These are phyloP conservation scores for Himalopsyche phryganea DNA, from an alignment of 1,140 invertebrate species.

Conservation along the genomic window DNA sequence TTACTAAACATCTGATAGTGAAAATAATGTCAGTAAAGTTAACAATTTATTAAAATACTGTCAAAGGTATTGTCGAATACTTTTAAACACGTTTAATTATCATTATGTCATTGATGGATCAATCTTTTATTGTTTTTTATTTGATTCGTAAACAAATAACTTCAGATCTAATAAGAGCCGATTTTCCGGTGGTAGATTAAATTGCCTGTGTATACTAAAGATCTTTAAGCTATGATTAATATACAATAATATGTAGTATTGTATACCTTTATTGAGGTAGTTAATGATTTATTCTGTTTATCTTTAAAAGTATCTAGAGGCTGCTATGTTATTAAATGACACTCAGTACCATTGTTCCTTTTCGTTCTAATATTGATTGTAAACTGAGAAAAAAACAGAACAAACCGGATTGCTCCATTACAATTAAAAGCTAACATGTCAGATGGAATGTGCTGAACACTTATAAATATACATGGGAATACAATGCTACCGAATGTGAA, in stretches of 20 bases:
- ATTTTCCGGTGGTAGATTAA: conserved; percentile 8
- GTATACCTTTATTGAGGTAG: conserved; percentile 32
- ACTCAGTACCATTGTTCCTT: conserved; percentile 1
- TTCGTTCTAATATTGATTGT: background rate
- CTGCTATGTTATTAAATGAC: conserved; percentile 18
- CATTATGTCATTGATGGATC: conserved; percentile 16
- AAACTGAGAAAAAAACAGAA: background rate
- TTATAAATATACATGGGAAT: background rate
- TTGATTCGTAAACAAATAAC: conserved; percentile 2
- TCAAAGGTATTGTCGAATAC: background rate
- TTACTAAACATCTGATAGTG: background rate
- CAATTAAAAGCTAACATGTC: no score
- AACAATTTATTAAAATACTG: background rate
- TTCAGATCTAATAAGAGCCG: conserved; percentile 6
- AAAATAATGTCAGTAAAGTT: background rate
- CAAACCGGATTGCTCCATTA: background rate
- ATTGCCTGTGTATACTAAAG: conserved; percentile 31
- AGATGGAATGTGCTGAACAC: background rate
- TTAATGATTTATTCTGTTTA: conserved; percentile 24
- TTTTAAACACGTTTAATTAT: conserved; percentile 2
- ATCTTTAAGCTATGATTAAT: conserved; percentile 20
- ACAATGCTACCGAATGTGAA: background rate
- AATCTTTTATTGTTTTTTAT: conserved; percentile 22
- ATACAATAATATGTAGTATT: conserved; percentile 16
- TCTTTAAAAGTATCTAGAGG: conserved; percentile 25